Conservation (phyloP, 2,113 vertebrate genomes). For the Gobiocypris rarus region DNA sequence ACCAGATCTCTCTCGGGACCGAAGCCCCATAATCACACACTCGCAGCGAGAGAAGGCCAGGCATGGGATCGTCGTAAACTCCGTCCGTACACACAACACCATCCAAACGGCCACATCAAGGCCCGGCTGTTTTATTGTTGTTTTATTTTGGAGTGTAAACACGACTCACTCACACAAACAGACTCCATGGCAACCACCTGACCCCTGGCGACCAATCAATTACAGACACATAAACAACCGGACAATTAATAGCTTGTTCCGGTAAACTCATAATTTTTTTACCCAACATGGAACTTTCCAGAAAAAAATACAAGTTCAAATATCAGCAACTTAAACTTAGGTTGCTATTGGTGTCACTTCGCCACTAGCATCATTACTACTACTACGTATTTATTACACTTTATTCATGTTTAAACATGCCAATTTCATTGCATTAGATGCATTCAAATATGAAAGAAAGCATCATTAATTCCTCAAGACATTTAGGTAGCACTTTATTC, state of each 20-base stretch:
- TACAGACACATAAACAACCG: constrained; percentile 48
- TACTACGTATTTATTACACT: neutral
- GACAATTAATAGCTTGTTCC: constrained; percentile 60
- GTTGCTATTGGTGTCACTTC: neutral
- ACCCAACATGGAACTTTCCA: neutral
- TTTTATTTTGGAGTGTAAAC: constrained; percentile 63
- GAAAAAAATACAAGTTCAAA: neutral
- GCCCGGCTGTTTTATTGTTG: constrained; percentile 65
- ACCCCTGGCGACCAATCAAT: constrained; percentile 44
- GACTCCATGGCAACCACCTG: constrained; percentile 66
- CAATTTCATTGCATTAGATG: no score
- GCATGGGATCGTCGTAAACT: constrained; percentile 55
- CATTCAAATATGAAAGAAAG: no score
- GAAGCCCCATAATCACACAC: constrained; percentile 69
- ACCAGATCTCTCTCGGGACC: constrained; percentile 27
- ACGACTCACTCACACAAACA: constrained; percentile 44
- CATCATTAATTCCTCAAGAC: no score
- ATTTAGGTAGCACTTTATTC: no score
- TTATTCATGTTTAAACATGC: no score
- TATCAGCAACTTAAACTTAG: neutral
- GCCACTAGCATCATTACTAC: neutral
- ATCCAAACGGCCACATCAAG: constrained; percentile 59
- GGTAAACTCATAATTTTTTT: neutral
- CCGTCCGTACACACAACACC: constrained; percentile 57
- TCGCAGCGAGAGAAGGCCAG: no score